Percentiles rank a stretch among this genome's conserved stretches.
Conservation (phyloP, 1,140 invertebrate species). For the Contarinia nasturtii region DNA sequence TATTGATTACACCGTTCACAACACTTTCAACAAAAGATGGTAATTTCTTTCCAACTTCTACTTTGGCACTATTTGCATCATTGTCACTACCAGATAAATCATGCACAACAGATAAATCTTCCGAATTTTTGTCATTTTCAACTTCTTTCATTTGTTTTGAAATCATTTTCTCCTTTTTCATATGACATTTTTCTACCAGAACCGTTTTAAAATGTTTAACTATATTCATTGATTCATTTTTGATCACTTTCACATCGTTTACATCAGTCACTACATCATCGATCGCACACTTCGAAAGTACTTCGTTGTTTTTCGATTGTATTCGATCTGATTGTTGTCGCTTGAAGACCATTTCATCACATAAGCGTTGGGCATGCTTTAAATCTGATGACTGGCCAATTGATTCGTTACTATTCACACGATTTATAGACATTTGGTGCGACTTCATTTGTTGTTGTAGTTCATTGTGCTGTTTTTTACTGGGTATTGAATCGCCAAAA, state of each 20-base stretch:
- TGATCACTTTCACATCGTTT: background rate
- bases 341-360: slow-evolving; percentile 6
- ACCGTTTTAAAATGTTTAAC: slow-evolving; percentile 4
- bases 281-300: too few relatives aligned
- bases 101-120: slow-evolving; percentile 2
- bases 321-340: background rate
- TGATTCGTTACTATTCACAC: background rate
- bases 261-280: background rate
- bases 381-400: background rate
- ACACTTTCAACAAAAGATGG: slow-evolving; percentile 25
- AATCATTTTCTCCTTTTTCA: background rate
- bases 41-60: slow-evolving; percentile 4
- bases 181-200: slow-evolving; percentile 1
- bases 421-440: background rate
- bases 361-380: slow-evolving; percentile 12
- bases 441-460: background rate
- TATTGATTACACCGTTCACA: slow-evolving; percentile 37
- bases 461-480: background rate
- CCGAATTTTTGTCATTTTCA: slow-evolving; percentile 2
- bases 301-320: background rate
- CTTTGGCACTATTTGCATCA: background rate
- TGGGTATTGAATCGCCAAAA: slow-evolving; percentile 40
- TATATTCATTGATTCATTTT: background rate
- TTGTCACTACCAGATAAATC: background rate
- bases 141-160: background rate